Conservation (phyloP, 64 coral and sea anemone species). For the Hydrozoanthus tunicans region DNA sequence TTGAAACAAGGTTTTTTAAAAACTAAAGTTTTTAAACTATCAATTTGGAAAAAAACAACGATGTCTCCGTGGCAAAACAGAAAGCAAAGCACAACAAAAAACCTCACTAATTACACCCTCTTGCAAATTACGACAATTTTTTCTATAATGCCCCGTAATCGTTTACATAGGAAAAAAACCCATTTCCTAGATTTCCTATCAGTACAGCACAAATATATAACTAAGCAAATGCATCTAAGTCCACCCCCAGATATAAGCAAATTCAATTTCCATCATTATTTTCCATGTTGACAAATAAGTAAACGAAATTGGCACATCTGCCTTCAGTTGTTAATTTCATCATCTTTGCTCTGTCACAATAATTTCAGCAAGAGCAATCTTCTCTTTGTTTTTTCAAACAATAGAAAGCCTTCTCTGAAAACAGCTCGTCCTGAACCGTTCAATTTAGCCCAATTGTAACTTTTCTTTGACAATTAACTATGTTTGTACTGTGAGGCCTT, state of each 20-base stretch:
- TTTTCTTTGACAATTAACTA: conserved; percentile 96
- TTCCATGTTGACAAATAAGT: conserved; percentile 87
- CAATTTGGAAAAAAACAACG: neutral
- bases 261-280: conserved; percentile 63
- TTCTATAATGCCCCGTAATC: conserved; percentile 61
- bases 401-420: conserved; percentile 41
- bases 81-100: neutral
- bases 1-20: neutral
- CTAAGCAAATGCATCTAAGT: conserved; percentile 70
- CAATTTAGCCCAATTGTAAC: conserved; percentile 92
- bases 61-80: neutral
- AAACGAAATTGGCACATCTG: conserved; percentile 99
- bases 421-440: conserved; percentile 60
- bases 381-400: conserved; percentile 78
- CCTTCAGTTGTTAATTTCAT: conserved; percentile 97
- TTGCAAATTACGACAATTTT: conserved; percentile 59
- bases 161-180: conserved; percentile 63
- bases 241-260: conserved; percentile 63
- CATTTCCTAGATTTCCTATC: conserved; percentile 77
- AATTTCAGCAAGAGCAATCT: conserved; percentile 79
- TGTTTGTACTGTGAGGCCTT: conserved; percentile 80
- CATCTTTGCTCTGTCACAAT: conserved; percentile 90
- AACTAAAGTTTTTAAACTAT: neutral
- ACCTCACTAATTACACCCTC: conserved; percentile 26
- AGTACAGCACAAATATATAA: conserved; percentile 66